Percentiles rank a stretch among this genome's conserved stretches.
Conservation (phyloP, 2,113 vertebrate genomes). For the Psilopogon haemacephalus region DNA sequence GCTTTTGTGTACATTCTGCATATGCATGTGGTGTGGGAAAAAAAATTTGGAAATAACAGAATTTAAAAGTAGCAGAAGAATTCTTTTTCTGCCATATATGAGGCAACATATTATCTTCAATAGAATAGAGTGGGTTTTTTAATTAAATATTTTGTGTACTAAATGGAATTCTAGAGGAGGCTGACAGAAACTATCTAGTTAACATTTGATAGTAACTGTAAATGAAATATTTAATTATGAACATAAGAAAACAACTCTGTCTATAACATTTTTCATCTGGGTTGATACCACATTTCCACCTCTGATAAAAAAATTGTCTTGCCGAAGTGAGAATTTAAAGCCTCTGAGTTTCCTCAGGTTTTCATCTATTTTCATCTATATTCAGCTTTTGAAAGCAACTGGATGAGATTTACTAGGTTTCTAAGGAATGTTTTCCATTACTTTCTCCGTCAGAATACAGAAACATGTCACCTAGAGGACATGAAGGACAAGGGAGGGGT, state of each 20-base stretch:
- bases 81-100: background rate
- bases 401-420: too few relatives aligned
- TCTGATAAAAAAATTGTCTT: background rate
- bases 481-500: too few relatives aligned
- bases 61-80: background rate
- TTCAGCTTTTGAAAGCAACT: too few relatives aligned
- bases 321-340: too few relatives aligned
- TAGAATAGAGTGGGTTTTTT: background rate
- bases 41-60: too few relatives aligned
- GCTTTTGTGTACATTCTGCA: too few relatives aligned
- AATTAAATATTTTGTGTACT: background rate
- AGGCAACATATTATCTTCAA: background rate
- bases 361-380: too few relatives aligned
- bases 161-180: background rate
- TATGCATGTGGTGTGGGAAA: too few relatives aligned
- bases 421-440: too few relatives aligned
- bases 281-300: background rate
- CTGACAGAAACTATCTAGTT: background rate
- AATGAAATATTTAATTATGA: slow-evolving; percentile 13
- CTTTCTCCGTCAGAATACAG: too few relatives aligned
- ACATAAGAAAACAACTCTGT: background rate
- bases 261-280: background rate
- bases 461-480: too few relatives aligned
- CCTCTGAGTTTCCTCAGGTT: too few relatives aligned
- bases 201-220: background rate